Conservation (phyloP, 1,140 invertebrate genomes). For the Chymomyza costata region DNA sequence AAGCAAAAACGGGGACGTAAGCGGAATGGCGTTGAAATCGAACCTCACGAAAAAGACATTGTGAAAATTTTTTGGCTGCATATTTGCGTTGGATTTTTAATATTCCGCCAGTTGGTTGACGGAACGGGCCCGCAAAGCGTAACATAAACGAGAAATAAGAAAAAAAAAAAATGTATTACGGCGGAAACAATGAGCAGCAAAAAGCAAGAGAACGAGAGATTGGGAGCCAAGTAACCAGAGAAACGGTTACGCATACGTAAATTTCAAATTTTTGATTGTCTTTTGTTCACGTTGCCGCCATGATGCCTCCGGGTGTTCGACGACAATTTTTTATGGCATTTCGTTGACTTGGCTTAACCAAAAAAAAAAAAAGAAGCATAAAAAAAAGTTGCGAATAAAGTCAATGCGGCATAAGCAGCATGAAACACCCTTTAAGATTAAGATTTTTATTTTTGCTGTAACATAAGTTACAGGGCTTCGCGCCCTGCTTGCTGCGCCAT, state of each 20-base stretch:
- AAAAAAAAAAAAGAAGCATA: too few species aligned
- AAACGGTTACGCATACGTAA: slow-evolving; percentile 65
- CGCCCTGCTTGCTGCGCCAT: too few species aligned
- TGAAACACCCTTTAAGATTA: too few species aligned
- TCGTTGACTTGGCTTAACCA: slow-evolving; percentile 35
- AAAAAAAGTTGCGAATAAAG: slow-evolving; percentile 47
- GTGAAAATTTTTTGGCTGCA: slow-evolving; percentile 49
- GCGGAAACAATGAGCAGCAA: too few species aligned
- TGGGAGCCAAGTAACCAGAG: slow-evolving; percentile 23
- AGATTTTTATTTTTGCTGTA: slow-evolving; percentile 6
- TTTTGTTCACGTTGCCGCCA: slow-evolving; percentile 17
- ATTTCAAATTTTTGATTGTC: slow-evolving; percentile 67
- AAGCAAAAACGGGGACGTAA: not conserved
- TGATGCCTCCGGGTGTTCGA: slow-evolving; percentile 18
- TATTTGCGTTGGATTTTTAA: slow-evolving; percentile 70
- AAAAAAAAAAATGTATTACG: too few species aligned
- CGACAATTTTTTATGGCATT: slow-evolving; percentile 58
- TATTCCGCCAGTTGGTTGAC: slow-evolving; percentile 64
- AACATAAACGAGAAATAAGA: not conserved
- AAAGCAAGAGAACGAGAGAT: not conserved
- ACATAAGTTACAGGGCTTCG: too few species aligned
- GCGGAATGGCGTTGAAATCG: not conserved
- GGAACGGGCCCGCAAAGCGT: not conserved
- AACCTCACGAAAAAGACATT: slow-evolving; percentile 19
- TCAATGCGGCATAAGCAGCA: slow-evolving; percentile 11